Evolutionary conservation across 2,888 invertebrate species (phyloP), one percentile per base, ranked within the genome.

Genomic region (Atrina japonica): DNA sequence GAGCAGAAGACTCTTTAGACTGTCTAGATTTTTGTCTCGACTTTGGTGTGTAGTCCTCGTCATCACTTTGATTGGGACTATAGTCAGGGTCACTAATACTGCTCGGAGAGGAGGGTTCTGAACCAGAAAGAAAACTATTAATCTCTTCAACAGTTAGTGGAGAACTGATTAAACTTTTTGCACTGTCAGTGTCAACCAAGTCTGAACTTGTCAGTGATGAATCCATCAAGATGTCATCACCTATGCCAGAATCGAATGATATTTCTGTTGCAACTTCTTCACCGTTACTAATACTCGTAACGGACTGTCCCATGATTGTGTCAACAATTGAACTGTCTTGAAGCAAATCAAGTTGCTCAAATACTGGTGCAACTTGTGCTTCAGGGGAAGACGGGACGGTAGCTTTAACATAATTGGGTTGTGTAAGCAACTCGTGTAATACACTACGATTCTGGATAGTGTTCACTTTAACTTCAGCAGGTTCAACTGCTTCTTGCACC

Each of bases 101-200:
- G 9, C 56, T 23, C 1, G 77, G 72, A 25, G 76, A 78, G 9
- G 77, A 64, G 14, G 77, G 70, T 25, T 66, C 70, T 5, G 78
- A 74, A 27, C 67, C 47, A 3, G 80, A 80, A 9, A 83, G 61
- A 16, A 80, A 64, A 67, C 78, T 82, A 14, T 83, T 81, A 11
- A 83, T 75, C 60, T 83, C 81, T 49, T 82, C 77, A 0, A 70
- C 71, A 6, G 81, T 80, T 14, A 82, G 64, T 14, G 80, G 83
- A 21, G 81, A 80, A 14, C 56, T 56, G 21, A 81, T 70, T 7
- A 78, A 58, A 6, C 71, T 70, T 16, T 70, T 70, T 52, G 63
- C 64, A 47, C 45, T 71, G 16, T 43, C 47, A n/a, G 53, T 43
- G n/a, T 72, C 63, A 14, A 77, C 41, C 14, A 56, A 16, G 14